Evolutionary conservation across 2,888 invertebrate species (phyloP), one percentile per base, ranked within the genome.

Genomic region (Hoplodrina blanda): DNA sequence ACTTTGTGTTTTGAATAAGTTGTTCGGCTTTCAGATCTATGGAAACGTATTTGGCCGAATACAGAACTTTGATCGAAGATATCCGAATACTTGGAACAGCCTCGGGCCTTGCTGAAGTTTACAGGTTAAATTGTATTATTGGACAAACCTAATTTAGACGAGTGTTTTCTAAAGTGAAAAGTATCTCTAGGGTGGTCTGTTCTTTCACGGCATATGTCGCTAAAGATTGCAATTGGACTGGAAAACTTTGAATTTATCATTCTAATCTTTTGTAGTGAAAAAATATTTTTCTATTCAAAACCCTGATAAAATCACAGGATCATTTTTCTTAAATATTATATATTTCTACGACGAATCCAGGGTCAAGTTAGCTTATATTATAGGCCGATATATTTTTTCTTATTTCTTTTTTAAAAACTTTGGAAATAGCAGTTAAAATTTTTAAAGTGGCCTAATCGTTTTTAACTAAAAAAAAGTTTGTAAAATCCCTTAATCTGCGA

Each of bases 1-100:
- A 84, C 75, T 83, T 81, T 76, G 70, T 84, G 63, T 81, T 79
- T 83, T 79, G 79, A 77, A 83, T 77, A 84, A 84, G 64, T 81
- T 78, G 64, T 60, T 56, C 62, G 57, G 20, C 52, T 74, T 76
- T 71, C 25, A 41, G 20, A 61, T 68, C 63, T 64, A 61, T 59
- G 53, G n/a, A 49, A 69, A 70, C 54, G 61, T 76, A 69, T 76
- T 76, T 71, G 33, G 61, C 60, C 19, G 20, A 60, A 72, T 56
- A 62, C 44, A 41, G 46, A 82, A 83, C 44, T 83, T 81, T 53
- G 49, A 53, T 81, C 44, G 49, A 44, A 78, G 72, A 68, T 72
- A 2, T 66, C 33, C 30, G 44, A 65, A 67, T 53, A 62, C 64
- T 73, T 72, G 15, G n/a, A 33, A 73, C 19, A n/a, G 62, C 81